Evolutionary conservation across 1,140 invertebrate species (phyloP).

Genomic region (Adelges cooleyi): DNA sequence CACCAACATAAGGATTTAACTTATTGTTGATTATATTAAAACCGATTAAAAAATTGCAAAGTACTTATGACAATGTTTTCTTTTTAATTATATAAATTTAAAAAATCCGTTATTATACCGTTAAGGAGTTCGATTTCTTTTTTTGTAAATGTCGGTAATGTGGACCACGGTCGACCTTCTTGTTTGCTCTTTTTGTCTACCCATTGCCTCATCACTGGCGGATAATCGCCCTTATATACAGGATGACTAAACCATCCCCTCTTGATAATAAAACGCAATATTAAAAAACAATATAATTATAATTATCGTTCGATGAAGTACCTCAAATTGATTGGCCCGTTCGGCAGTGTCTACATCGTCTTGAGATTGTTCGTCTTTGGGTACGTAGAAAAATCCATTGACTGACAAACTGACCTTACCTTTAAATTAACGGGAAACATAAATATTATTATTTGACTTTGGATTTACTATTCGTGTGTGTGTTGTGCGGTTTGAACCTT

Average conservation of each 20-base stretch:
- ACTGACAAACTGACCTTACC: constrained; percentile 44
- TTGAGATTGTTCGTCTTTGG: constrained; percentile 36
- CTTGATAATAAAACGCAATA: constrained; percentile 38
- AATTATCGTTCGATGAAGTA: too few species aligned
- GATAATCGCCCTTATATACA: constrained; percentile 53
- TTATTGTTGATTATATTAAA: too few species aligned
- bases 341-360: constrained; percentile 41
- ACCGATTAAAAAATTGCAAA: too few species aligned
- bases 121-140: constrained; percentile 46
- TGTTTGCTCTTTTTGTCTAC: constrained; percentile 43
- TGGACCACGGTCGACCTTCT: constrained; percentile 45
- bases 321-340: constrained; percentile 40
- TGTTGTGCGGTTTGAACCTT: too few species aligned
- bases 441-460: background rate
- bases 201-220: constrained; percentile 45
- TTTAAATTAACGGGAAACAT: constrained; percentile 13
- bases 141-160: constrained; percentile 48
- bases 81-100: too few species aligned
- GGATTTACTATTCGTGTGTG: too few species aligned
- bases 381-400: constrained; percentile 40
- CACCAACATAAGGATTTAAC: too few species aligned
- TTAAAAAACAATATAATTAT: too few species aligned
- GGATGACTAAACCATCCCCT: constrained; percentile 48
- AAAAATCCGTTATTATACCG: too few species aligned
- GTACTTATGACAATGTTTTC: too few species aligned